Evolutionary conservation across 2,113 vertebrate genomes (phyloP).

Genomic region (Proterorhinus semilunaris): DNA sequence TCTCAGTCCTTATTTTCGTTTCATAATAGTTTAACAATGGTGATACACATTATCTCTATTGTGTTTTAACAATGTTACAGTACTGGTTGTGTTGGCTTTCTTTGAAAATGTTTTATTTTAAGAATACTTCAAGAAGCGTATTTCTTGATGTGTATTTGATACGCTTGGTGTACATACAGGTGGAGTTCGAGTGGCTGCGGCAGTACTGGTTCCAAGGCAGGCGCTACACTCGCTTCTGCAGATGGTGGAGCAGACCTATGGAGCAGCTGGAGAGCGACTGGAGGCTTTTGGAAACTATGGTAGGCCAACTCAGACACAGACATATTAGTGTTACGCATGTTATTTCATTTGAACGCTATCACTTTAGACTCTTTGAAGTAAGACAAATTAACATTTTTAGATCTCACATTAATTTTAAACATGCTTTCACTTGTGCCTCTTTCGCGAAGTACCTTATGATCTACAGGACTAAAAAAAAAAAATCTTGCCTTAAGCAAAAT

Average conservation of each 20-base stretch:
- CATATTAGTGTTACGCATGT: background rate
- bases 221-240: slow-evolving; percentile 86
- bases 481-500: slow-evolving; percentile 20
- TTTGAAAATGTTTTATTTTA: background rate
- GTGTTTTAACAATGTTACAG: no score
- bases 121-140: background rate
- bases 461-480: slow-evolving; percentile 38
- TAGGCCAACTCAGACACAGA: slow-evolving; percentile 64
- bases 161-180: slow-evolving; percentile 69
- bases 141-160: background rate
- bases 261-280: slow-evolving; percentile 86
- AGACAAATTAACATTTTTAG: background rate
- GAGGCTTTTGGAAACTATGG: slow-evolving; percentile 92
- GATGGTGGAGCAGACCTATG: slow-evolving; percentile 93
- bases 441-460: slow-evolving; percentile 46
- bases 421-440: slow-evolving; percentile 27
- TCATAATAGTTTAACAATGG: no score
- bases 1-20: no score
- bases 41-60: no score
- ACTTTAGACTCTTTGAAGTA: background rate
- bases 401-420: background rate
- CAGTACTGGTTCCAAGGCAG: slow-evolving; percentile 98
- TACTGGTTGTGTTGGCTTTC: no score
- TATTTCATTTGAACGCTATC: background rate
- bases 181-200: slow-evolving; percentile 95